phyloP scores from a whole-genome alignment of 2,797 vertebrate species.

The Enteromius thamalakanensis region DNA sequence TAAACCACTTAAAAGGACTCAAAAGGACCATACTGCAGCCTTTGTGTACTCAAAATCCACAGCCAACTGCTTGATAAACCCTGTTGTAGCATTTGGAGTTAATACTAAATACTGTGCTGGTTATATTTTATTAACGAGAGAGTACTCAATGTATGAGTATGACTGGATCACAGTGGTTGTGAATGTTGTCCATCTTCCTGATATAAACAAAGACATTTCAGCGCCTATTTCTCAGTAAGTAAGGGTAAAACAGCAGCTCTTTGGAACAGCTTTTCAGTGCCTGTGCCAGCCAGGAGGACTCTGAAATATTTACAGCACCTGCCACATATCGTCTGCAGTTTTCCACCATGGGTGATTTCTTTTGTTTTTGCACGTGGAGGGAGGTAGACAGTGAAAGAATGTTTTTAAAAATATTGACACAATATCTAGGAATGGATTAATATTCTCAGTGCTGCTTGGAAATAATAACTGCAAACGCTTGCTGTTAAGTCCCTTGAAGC shows the following conservation, averaged over 20 bases:
- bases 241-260: constrained; percentile 16
- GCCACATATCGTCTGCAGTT: constrained; percentile 56
- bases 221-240: constrained; percentile 40
- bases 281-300: constrained; percentile 31
- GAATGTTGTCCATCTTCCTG: neutral
- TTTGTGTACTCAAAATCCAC: too few species aligned
- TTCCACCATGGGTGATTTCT: constrained; percentile 55
- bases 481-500: constrained; percentile 24
- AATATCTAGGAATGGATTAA: constrained; percentile 31
- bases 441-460: constrained; percentile 19
- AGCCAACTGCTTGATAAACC: neutral
- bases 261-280: constrained; percentile 38
- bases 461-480: constrained; percentile 35
- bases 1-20: too few species aligned
- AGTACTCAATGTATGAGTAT: neutral
- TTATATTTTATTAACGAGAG: neutral
- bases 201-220: constrained; percentile 24
- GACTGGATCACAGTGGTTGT: neutral
- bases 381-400: neutral
- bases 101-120: neutral
- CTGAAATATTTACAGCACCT: constrained; percentile 65
- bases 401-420: constrained; percentile 6
- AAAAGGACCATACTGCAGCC: too few species aligned
- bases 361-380: neutral
- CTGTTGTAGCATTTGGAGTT: neutral